These are phyloP conservation scores for Ametastegia equiseti DNA, from an alignment of 2,888 invertebrate genomes.

Conservation along the genomic window DNA sequence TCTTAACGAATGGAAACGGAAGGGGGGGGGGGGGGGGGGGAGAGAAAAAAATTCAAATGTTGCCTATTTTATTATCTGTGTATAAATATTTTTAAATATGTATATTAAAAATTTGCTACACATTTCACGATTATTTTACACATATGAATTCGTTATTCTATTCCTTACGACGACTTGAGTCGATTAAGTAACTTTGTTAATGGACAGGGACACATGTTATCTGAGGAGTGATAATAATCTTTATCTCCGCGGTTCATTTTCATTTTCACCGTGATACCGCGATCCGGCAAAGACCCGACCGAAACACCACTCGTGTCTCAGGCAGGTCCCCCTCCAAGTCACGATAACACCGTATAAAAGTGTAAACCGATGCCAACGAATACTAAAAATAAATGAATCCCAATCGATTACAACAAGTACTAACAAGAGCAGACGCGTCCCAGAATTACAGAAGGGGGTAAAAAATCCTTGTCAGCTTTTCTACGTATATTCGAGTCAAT, in stretches of 20 bases:
- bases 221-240: background rate
- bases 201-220: conserved; percentile 63
- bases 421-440: background rate
- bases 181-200: conserved; percentile 70
- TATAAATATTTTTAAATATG: conserved; percentile 69
- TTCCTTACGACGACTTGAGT: conserved; percentile 68
- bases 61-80: conserved; percentile 68
- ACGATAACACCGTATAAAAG: conserved; percentile 69
- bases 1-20: background rate
- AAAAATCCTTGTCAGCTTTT: background rate
- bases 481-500: background rate
- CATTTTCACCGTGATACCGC: background rate
- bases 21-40: background rate
- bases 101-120: conserved; percentile 74
- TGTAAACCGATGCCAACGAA: conserved; percentile 71
- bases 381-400: conserved; percentile 63
- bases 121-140: conserved; percentile 74
- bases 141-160: conserved; percentile 70
- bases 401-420: conserved; percentile 14
- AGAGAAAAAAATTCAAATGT: conserved; percentile 61
- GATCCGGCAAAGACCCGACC: background rate
- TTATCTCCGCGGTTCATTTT: background rate
- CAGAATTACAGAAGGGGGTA: background rate
- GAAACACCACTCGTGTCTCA: background rate
- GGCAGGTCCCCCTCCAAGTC: background rate